Base-by-base conservation (phyloP, 2,797 vertebrate species). In the Eleutherodactylus coqui region DNA sequence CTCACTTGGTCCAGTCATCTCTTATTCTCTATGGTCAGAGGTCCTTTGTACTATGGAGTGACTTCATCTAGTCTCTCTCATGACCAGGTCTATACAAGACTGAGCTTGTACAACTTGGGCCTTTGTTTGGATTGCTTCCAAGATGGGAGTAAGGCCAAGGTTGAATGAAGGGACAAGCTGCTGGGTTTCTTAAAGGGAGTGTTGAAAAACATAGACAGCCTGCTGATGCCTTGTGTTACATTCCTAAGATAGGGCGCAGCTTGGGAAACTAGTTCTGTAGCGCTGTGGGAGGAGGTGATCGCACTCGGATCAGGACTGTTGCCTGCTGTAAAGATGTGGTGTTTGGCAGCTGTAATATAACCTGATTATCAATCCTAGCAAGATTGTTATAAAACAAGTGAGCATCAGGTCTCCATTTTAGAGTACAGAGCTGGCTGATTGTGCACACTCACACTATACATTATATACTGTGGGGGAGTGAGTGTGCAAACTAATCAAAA, bases 191-290 rank as follows among this genome's bases (percentile, higher is more conserved):
- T 55, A 36, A 81, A 21, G 29, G 76, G 10, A 51, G 43, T 49
- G 60, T 36, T 41, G 53, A 27, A 69, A 81, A 81, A 70, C 41
- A 55, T 2, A 67, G 29, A 16, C 29, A 24, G 45, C 67, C 43
- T 69, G 29, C 79, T 21, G 45, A 32, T 81, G 62, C 41, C 43
- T 34, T 45, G 27, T 67, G 14, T 29, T 80, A n/a, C 64, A 69
- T 81, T 70, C 43, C 79, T 14, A 8, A 27, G 34, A 38, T 27
- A 53, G 62, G 79, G 62, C 13, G 79, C 79, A 81, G 79, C 79
- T 49, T 81, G 45, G 79, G 62, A 38, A 70, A 51, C 24, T 3
- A 10, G 51, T 41, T 60, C 76, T 41, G 75, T 58, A 60, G 27
- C 21, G 8, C 27, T 36, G 78, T 36, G 62, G 60, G 43, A 69